Evolutionary conservation across 2,113 vertebrate genomes (phyloP), one percentile per base, ranked within the genome.

Genomic region (Melozone crissalis): DNA sequence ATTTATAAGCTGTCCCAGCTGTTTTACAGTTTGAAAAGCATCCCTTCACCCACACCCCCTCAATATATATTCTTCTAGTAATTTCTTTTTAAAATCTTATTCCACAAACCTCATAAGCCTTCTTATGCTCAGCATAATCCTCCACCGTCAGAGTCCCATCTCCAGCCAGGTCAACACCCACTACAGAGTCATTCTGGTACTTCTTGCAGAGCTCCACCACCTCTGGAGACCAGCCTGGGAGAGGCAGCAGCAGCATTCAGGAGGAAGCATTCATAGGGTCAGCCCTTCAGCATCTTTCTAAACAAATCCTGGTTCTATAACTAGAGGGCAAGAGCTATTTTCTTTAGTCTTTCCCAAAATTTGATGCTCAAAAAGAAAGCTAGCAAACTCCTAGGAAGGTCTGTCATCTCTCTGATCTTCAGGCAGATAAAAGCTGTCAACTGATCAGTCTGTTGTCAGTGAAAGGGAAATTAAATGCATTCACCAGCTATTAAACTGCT

Each of bases 121-220:
- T 33, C 90, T 80, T 85, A 62, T 99, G 99, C 6, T 87, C 98
- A 1, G 97, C 71, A 55, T 94, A 94, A 77, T 92, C 86, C 20
- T 97, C 96, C 52, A 88, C 90, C 18, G 18, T 3, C 33, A 97
- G 46, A 17, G 97, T 97, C 97, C 99, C 99, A 33, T 99, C 98
- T 19, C 99, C 99, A 33, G 99, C 99, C 96, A 99, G 96, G 82
- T 99, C 99, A 0, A 99, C 98, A 72, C 96, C 99, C 30, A 99
- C 99, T 81, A 99, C 99, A 0, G 98, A 98, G 7, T 98, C 93
- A 10, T 98, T 63, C 9, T 4, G 89, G 77, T 99, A 99, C 94
- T 99, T 99, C 97, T 99, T 99, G 97, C 99, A 99, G 84, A 99
- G 97, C 94, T 98, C 97, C 55, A 99, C 97, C 30, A 99, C 98